phyloP scores from a whole-genome alignment of 2,797 vertebrate genomes.

The Borostomias antarcticus region DNA sequence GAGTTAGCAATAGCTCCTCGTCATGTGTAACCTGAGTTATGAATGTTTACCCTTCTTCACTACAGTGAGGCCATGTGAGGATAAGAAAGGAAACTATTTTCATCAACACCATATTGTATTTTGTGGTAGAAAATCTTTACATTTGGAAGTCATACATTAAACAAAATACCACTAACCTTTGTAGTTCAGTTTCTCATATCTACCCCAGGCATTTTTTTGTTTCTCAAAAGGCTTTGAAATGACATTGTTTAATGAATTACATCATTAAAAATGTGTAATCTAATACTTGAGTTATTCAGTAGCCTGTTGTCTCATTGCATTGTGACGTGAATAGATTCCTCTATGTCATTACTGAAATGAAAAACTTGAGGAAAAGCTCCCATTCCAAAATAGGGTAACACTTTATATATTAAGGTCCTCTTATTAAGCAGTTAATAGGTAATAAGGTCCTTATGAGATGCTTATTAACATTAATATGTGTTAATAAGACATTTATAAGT shows the following conservation, averaged over 20 bases:
- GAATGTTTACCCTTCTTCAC: not conserved
- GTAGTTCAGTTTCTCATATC: not conserved
- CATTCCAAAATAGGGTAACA: not conserved
- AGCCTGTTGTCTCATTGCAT: not conserved
- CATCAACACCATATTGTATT: not conserved
- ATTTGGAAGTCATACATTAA: not conserved
- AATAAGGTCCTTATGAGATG: no score
- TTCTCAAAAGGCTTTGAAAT: not conserved
- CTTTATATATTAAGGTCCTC: no score
- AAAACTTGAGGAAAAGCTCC: not conserved
- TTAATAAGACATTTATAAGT: no score
- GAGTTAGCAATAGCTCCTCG: not conserved
- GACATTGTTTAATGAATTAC: not conserved
- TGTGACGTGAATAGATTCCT: not conserved
- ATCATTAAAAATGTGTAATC: not conserved
- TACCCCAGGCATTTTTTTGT: not conserved
- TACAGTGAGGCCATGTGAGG: not conserved
- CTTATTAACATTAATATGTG: no score
- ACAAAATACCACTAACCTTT: not conserved
- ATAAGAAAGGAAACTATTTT: not conserved
- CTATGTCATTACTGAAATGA: not conserved
- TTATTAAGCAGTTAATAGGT: no score
- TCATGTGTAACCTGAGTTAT: not conserved
- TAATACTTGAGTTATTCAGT: not conserved
- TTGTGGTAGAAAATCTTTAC: not conserved